Evolutionary conservation across 2,113 vertebrate species (phyloP).

Genomic region (Camelus bactrianus): DNA sequence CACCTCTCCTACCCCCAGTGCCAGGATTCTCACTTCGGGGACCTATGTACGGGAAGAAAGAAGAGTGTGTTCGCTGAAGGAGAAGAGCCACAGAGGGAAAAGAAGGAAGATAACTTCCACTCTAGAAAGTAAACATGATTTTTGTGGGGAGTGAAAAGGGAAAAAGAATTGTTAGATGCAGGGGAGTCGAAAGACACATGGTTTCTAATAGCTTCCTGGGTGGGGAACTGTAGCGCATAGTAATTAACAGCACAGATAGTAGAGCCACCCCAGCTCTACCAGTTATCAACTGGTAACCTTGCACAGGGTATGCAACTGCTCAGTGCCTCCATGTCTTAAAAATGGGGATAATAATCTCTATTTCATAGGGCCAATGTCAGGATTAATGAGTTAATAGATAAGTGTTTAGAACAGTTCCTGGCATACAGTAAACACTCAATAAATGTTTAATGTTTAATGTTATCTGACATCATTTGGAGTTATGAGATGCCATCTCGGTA

Average conservation of each 20-base stretch:
- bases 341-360: background rate
- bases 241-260: background rate
- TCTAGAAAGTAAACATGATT: background rate
- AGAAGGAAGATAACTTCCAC: background rate
- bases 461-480: background rate
- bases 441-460: background rate
- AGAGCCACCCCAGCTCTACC: background rate
- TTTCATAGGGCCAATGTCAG: background rate
- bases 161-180: background rate
- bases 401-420: background rate
- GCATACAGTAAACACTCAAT: background rate
- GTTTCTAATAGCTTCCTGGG: background rate
- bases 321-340: background rate
- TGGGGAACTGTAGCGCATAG: background rate
- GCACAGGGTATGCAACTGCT: background rate
- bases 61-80: background rate
- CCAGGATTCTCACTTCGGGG: accelerated
- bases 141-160: background rate
- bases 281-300: background rate
- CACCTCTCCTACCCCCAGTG: background rate
- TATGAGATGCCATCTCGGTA: background rate
- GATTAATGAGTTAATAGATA: background rate
- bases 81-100: background rate
- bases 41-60: background rate
- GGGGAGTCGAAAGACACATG: background rate